Percentiles rank a stretch among this genome's conserved stretches.
Evolutionary conservation across 2,797 vertebrate species (phyloP).

Genomic region (Dermochelys coriacea): DNA sequence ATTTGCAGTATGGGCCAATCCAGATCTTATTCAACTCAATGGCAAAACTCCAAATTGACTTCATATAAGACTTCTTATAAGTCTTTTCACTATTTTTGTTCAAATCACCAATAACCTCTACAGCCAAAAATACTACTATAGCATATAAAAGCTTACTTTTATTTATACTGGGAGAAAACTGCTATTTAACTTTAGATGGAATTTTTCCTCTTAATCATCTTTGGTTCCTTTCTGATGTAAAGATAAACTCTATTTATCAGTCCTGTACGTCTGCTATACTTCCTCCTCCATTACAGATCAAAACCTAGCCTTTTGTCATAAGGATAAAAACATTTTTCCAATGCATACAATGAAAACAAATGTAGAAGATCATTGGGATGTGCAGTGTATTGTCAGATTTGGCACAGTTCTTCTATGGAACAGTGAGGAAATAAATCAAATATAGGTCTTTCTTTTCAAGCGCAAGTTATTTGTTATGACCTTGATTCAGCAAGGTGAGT

Average conservation of each 20-base stretch:
- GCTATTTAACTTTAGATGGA: not conserved
- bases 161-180: not conserved
- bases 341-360: not conserved
- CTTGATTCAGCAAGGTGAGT: not conserved
- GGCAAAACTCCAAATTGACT: constrained; percentile 36
- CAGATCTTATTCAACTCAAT: not conserved
- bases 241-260: not conserved
- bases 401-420: not conserved
- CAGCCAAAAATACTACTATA: not conserved
- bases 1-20: constrained; percentile 7
- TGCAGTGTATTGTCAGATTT: not conserved
- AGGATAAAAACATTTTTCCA: not conserved
- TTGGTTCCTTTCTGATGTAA: not conserved
- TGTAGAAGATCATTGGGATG: not conserved
- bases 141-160: constrained; percentile 2
- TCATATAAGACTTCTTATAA: accelerated
- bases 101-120: constrained; percentile 31
- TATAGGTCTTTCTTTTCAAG: not conserved
- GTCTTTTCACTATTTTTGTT: constrained; percentile 3
- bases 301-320: not conserved
- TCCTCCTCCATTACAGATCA: not conserved
- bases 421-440: not conserved
- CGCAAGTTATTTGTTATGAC: accelerated
- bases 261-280: not conserved
- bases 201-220: constrained; percentile 24